A percentile compares a stretch with the other conserved stretches of the same genome.
phyloP scores from a whole-genome alignment of 2,113 vertebrate genomes.

The Montifringilla adamsi region DNA sequence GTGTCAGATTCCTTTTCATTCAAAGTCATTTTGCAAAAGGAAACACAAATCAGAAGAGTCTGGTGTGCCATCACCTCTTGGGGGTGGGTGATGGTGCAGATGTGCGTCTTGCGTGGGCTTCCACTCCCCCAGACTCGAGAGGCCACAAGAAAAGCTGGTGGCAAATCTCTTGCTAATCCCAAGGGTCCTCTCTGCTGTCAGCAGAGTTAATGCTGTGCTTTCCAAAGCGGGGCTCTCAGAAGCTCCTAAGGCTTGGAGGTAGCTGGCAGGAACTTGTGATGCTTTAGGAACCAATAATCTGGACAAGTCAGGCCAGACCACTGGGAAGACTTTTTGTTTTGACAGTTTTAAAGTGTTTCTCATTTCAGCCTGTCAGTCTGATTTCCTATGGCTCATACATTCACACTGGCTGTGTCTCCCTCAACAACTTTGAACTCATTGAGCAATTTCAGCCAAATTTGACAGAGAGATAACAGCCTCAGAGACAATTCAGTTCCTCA shows the following conservation, averaged over 20 bases:
- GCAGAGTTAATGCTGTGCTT: background rate
- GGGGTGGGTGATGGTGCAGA: background rate
- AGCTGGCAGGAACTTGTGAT: background rate
- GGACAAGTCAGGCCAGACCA: background rate
- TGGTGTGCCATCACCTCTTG: accelerated
- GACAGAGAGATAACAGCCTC: conserved; percentile 49
- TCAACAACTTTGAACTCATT: conserved; percentile 52
- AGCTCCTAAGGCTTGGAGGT: background rate
- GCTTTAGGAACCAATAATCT: background rate
- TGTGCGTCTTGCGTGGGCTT: background rate
- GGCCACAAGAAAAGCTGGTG: background rate
- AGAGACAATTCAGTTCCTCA: conserved; percentile 37
- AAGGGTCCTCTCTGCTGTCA: background rate
- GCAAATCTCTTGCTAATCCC: background rate
- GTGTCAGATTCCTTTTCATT: background rate
- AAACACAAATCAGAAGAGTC: background rate
- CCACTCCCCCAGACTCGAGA: background rate
- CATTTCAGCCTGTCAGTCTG: conserved; percentile 34
- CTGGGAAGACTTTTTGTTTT: background rate
- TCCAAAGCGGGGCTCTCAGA: background rate
- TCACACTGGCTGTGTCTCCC: conserved; percentile 4
- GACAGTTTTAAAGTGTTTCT: conserved; percentile 21
- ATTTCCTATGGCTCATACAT: conserved; percentile 12
- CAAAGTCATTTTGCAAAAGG: background rate
- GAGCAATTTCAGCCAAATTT: conserved; percentile 54